phyloP scores from a whole-genome alignment of 2,888 invertebrate species.

The Eupelmus urozonus region DNA sequence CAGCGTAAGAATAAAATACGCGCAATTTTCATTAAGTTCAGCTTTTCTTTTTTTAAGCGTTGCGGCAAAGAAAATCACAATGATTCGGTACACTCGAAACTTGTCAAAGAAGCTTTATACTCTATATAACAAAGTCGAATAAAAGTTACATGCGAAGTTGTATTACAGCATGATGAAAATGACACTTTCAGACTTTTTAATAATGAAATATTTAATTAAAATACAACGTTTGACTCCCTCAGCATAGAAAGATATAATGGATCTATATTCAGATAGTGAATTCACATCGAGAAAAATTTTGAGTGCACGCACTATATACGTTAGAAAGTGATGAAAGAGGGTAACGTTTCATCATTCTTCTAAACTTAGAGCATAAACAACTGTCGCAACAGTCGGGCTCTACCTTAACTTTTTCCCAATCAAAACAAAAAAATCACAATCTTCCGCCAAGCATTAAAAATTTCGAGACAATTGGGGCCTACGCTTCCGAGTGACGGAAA shows the following conservation, averaged over 20 bases:
- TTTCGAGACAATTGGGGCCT: too few species aligned
- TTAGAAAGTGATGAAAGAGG: too few species aligned
- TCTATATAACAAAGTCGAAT: too few species aligned
- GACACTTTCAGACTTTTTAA: slow-evolving; percentile 8
- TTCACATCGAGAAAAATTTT: slow-evolving; percentile 18
- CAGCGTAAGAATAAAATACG: neutral
- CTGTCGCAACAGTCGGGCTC: too few species aligned
- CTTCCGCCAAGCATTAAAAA: too few species aligned
- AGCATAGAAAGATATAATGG: neutral
- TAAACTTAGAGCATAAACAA: too few species aligned
- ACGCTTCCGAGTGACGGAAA: too few species aligned
- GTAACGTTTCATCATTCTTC: too few species aligned
- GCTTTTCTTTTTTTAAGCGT: neutral
- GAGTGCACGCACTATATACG: neutral
- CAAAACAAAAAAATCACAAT: too few species aligned
- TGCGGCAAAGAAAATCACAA: slow-evolving; percentile 1
- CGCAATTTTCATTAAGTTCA: neutral
- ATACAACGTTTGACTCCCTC: neutral
- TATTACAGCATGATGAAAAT: too few species aligned
- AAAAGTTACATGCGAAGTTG: too few species aligned
- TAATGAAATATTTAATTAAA: neutral
- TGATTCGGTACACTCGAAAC: slow-evolving; percentile 1
- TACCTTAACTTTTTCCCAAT: too few species aligned
- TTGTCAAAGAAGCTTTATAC: slow-evolving; percentile 1
- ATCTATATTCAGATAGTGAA: neutral